Conservation (phyloP, 2,888 invertebrate species). For the Agonum fuliginosum region DNA sequence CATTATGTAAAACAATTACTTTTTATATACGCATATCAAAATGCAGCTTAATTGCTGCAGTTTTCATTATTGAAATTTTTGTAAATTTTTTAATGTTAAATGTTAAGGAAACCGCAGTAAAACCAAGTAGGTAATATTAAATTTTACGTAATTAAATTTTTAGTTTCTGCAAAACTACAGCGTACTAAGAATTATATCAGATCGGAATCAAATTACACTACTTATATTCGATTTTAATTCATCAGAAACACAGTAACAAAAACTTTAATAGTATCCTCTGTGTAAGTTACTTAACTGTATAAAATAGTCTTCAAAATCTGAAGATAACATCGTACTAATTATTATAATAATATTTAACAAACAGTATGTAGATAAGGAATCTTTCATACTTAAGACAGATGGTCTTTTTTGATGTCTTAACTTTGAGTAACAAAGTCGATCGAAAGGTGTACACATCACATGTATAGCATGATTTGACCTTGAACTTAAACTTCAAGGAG, state of each 20-base stretch:
- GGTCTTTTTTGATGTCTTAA: constrained; percentile 55
- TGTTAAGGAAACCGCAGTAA: too few relatives aligned
- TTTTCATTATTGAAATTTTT: too few relatives aligned
- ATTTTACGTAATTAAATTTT: too few relatives aligned
- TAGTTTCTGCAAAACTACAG: too few relatives aligned
- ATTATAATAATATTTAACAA: constrained; percentile 60
- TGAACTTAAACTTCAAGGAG: constrained; percentile 53
- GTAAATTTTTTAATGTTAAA: too few relatives aligned
- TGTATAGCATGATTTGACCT: constrained; percentile 24
- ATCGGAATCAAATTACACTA: not conserved
- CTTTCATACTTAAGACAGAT: constrained; percentile 57
- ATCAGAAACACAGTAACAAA: not conserved
- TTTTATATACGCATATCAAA: too few relatives aligned
- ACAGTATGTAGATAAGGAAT: constrained; percentile 53
- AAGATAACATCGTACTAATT: constrained; percentile 57
- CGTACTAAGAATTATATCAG: too few relatives aligned
- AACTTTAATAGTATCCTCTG: constrained; percentile 24
- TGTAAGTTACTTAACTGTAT: constrained; percentile 1
- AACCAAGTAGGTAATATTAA: too few relatives aligned
- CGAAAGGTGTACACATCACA: constrained; percentile 41
- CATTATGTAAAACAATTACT: too few relatives aligned
- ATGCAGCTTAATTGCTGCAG: too few relatives aligned
- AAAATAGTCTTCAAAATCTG: constrained; percentile 12
- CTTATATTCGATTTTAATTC: not conserved
- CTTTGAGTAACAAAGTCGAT: constrained; percentile 48